Base-by-base conservation (phyloP, 2,888 invertebrate genomes). In the Plebejus anna region DNA sequence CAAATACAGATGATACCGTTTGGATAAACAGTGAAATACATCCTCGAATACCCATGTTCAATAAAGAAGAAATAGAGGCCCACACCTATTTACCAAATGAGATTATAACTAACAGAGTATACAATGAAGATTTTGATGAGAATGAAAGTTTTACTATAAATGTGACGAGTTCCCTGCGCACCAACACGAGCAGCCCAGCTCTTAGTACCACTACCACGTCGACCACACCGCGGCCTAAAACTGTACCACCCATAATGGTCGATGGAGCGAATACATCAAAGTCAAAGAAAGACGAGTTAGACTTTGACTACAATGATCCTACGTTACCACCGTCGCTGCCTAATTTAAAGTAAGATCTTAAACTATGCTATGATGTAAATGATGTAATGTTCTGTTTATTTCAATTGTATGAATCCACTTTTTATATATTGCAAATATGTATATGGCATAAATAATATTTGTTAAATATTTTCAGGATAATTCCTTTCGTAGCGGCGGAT, bases 401-500 rank as follows among this genome's bases (percentile, higher is more conserved):
- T 47, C 47, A 47, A 9, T 9, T 47, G 9, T 47, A 47, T 47
- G 9, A 2, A 47, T 47, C 0, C 2, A 47, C 42, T 9, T 47
- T 55, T 55, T 55, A 13, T 55, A 1, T 4, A 55, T 55, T 55
- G 55, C 55, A 55, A 55, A 4, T 13, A 51, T 1, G 16, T 16
- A 51, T 1, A 55, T 16, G 16, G 55, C 4, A 16, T 28, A 28
- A 59, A 5, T 61, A 28, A 22, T 11, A 22, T 28, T 28, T 28
- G 0, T 1, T 9, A 4, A 28, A 61, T 22, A 13, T 32, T 94
- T 94, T 75, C 89, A 97, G 97, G 86, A 98, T 98, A 76, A 97
- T 98, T 82, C 97, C 97, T 7, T 98, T 98, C 87, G 95, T 97
- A 79, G 97, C 97, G 51, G 97, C 97, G 4, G 98, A 98, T 85